Conservation (phyloP, 2,113 vertebrate species). For the Bos indicus region DNA sequence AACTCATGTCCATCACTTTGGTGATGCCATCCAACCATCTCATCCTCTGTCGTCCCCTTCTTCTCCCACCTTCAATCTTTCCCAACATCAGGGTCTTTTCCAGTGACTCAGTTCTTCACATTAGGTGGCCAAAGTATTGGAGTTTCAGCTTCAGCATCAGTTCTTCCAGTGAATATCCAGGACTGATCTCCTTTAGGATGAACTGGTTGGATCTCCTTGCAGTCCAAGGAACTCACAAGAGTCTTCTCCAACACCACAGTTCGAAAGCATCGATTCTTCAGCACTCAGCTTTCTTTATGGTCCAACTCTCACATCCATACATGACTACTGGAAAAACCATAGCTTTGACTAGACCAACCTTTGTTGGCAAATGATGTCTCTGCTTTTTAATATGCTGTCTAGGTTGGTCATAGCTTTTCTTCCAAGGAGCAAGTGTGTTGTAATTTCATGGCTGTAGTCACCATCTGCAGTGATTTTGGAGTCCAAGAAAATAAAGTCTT, state of each 20-base stretch:
- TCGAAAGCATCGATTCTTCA: fast-evolving
- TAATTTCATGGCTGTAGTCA: background rate
- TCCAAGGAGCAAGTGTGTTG: background rate
- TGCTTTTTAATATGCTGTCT: background rate
- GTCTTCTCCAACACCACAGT: background rate
- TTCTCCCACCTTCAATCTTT: background rate
- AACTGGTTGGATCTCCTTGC: background rate
- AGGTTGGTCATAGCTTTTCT: background rate
- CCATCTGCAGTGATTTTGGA: background rate
- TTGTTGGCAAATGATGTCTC: background rate
- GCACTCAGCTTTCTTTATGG: background rate
- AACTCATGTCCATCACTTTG: background rate
- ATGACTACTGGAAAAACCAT: background rate
- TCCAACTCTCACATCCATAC: background rate
- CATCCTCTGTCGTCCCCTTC: background rate
- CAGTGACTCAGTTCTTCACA: background rate
- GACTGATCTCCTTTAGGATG: background rate
- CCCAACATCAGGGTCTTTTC: background rate
- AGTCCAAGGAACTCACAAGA: background rate
- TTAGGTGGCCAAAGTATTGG: background rate
- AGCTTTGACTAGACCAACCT: background rate
- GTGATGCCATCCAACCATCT: background rate
- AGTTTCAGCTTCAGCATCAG: background rate
- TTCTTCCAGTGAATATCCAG: background rate
- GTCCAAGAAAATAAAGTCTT: background rate